Evolutionary conservation across 2,888 invertebrate species (phyloP), one percentile per base, ranked within the genome.

Genomic region (Cephus sareptanus): DNA sequence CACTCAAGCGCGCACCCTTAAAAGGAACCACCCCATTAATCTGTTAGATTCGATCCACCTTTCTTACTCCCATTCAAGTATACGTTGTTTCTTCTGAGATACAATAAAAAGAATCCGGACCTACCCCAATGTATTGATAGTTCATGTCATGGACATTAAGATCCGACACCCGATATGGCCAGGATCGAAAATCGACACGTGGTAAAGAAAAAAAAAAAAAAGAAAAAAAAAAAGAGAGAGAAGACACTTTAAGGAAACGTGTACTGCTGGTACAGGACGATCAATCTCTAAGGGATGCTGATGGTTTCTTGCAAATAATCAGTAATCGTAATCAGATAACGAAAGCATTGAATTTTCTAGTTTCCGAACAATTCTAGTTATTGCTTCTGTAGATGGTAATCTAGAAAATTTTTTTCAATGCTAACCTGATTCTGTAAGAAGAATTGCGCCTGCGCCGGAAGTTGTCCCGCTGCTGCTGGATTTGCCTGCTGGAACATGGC

Each of bases 361-460:
- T 56, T 56, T 23, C 9, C 56, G 9, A 23, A 56, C 23, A 56
- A 56, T 56, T 56, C 3, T 23, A 56, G 0, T 23, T 9, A 56
- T 23, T 56, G 1, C 23, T 9, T 23, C 2, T 2, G 56, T 9
- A 23, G 56, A 15, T 56, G 9, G 23, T 56, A 0, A 15, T 56
- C 23, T 56, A 23, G 23, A 0, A 9, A 56, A 56, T 23, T 56
- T 23, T 56, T 9, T 2, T 23, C 23, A 0, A 56, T 35, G 82
- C 80, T 74, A 89, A 95, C 95, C 94, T 95, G 96, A 91, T 96
- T 96, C 90, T 96, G 96, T 77, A 96, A 92, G 90, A 96, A 94
- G 89, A 96, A 95, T 89, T 96, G 96, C 34, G 95, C 94, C 85
- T 94, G 94, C 9, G 95, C 92, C 73, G 93, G 92, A 79, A 93